Percentiles rank a stretch among this genome's conserved stretches.
Evolutionary conservation across 2,797 vertebrate genomes (phyloP).

Genomic region (Xiphophorus birchmanni): DNA sequence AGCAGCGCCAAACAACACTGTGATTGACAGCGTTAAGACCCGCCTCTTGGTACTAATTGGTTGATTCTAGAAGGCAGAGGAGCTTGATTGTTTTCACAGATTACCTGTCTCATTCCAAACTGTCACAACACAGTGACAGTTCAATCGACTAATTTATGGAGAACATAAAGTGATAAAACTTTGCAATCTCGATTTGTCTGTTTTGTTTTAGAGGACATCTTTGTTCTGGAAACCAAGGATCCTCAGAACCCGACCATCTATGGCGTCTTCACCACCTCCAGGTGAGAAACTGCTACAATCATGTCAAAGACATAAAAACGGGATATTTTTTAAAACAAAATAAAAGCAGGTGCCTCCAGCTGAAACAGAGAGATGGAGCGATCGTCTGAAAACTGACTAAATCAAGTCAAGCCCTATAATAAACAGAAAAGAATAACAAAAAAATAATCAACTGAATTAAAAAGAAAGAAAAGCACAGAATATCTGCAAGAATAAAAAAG

Average conservation of each 20-base stretch:
- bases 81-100: too few species aligned
- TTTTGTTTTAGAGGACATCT: conserved; percentile 85
- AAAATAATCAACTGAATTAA: not conserved
- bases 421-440: too few species aligned
- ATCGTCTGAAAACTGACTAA: too few species aligned
- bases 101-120: too few species aligned
- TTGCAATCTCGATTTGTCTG: not conserved
- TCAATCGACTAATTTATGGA: not conserved
- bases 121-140: too few species aligned
- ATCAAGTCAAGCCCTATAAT: too few species aligned
- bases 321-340: not conserved
- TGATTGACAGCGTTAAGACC: too few species aligned
- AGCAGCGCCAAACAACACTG: too few species aligned
- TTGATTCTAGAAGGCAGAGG: too few species aligned
- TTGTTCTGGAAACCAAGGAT: conserved; percentile 85
- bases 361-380: not conserved
- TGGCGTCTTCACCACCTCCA: conserved; percentile 87
- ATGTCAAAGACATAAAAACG: not conserved
- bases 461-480: not conserved
- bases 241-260: conserved; percentile 86
- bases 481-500: too few species aligned
- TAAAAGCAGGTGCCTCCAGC: not conserved
- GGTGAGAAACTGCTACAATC: conserved; percentile 65
- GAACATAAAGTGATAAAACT: not conserved
- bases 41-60: too few species aligned